These are phyloP conservation scores for Anser cygnoides DNA, from an alignment of 2,113 vertebrate genomes.

Conservation along the genomic window DNA sequence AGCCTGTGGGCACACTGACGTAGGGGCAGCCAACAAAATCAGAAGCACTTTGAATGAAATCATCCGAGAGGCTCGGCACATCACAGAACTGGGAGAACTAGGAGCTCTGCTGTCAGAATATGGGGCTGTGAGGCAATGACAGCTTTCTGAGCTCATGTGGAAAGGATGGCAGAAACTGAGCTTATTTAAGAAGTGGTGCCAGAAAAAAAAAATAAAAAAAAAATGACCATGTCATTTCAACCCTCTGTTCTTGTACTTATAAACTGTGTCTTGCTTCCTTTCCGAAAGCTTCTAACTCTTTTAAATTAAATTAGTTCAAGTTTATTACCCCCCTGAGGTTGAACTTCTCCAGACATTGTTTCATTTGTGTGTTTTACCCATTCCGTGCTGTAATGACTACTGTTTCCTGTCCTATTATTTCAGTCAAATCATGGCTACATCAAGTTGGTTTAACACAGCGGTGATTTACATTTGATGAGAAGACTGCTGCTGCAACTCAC, in stretches of 20 bases:
- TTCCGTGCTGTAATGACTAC: neutral
- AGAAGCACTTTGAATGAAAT: neutral
- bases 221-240: neutral
- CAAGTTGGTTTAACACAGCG: neutral
- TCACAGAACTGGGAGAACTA: neutral
- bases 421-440: neutral
- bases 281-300: neutral
- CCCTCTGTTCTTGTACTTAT: neutral
- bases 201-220: neutral
- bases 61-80: neutral
- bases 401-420: neutral
- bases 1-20: neutral
- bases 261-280: neutral
- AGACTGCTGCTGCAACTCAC: slow-evolving; percentile 1
- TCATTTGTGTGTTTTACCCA: neutral
- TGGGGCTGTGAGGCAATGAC: neutral
- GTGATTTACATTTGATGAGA: slow-evolving; percentile 10
- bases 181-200: neutral
- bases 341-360: slow-evolving; percentile 15
- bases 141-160: neutral
- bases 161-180: neutral
- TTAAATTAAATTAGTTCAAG: neutral
- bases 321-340: neutral
- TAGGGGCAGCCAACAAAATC: neutral
- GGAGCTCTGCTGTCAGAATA: neutral